Evolutionary conservation across 2,888 invertebrate species (phyloP).

Genomic region (Xiphydria camelus): DNA sequence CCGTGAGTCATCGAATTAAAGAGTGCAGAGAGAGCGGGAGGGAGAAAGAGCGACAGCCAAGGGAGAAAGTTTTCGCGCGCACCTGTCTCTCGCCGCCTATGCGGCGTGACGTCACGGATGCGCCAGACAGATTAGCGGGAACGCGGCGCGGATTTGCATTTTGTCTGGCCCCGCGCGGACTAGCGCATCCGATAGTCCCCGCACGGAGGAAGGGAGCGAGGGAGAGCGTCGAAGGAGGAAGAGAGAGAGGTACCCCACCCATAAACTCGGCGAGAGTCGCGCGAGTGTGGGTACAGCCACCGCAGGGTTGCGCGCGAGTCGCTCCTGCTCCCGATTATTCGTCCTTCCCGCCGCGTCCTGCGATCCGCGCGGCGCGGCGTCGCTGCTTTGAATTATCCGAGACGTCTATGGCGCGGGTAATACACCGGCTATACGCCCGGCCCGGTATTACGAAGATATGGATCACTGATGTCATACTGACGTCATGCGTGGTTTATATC

Average conservation of each 20-base stretch:
- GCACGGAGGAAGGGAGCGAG: conserved; percentile 23
- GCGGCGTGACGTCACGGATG: conserved; percentile 49
- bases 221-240: conserved; percentile 14
- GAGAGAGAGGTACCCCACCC: conserved; percentile 33
- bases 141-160: conserved; percentile 49
- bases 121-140: conserved; percentile 53
- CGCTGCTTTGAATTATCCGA: conserved; percentile 32
- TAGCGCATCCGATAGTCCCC: conserved; percentile 22
- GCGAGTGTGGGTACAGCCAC: too few species aligned
- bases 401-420: conserved; percentile 25
- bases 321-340: not conserved
- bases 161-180: conserved; percentile 38
- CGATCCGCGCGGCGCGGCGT: too few species aligned
- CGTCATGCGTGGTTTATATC: conserved; percentile 53
- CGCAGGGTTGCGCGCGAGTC: conserved; percentile 27
- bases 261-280: conserved; percentile 36
- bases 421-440: conserved; percentile 42
- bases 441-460: conserved; percentile 44
- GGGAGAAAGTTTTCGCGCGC: too few species aligned
- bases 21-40: too few species aligned
- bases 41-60: too few species aligned
- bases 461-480: conserved; percentile 57
- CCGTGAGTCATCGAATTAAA: too few species aligned
- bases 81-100: conserved; percentile 40
- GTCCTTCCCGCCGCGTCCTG: not conserved